Percentiles rank a stretch among this genome's conserved stretches.
phyloP scores from a whole-genome alignment of 2,113 vertebrate genomes.

The Anarhynchus alexandrinus region DNA sequence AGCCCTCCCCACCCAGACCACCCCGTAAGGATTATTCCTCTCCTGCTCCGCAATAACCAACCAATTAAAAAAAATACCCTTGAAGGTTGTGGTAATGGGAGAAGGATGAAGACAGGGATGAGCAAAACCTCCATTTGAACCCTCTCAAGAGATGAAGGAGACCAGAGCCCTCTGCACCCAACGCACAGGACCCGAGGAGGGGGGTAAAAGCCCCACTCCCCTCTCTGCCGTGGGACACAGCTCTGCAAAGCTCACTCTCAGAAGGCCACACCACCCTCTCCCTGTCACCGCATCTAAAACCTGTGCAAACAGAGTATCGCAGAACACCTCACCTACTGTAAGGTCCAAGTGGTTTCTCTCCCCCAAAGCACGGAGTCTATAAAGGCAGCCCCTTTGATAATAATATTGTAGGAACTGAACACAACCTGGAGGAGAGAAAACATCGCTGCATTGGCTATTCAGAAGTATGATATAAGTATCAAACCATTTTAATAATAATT shows the following conservation, averaged over 20 bases:
- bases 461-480: background rate
- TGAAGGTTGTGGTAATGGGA: background rate
- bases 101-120: background rate
- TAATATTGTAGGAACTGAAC: constrained; percentile 98
- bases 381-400: constrained; percentile 96
- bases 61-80: background rate
- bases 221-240: background rate
- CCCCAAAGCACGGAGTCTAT: constrained; percentile 89
- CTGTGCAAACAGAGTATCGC: background rate
- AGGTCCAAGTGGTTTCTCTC: constrained; percentile 95
- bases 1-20: background rate
- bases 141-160: background rate
- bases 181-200: background rate
- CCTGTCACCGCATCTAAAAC: background rate
- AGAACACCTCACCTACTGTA: constrained; percentile 87
- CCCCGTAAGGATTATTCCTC: background rate
- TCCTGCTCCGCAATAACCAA: background rate
- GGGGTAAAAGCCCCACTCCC: background rate
- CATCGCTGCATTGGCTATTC: background rate
- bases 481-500: background rate
- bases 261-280: background rate
- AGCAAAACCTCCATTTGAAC: background rate
- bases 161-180: background rate
- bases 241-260: background rate
- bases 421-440: constrained; percentile 78